Base-by-base conservation (phyloP, 2,888 invertebrate species). In the Sarcophaga rosellei region DNA sequence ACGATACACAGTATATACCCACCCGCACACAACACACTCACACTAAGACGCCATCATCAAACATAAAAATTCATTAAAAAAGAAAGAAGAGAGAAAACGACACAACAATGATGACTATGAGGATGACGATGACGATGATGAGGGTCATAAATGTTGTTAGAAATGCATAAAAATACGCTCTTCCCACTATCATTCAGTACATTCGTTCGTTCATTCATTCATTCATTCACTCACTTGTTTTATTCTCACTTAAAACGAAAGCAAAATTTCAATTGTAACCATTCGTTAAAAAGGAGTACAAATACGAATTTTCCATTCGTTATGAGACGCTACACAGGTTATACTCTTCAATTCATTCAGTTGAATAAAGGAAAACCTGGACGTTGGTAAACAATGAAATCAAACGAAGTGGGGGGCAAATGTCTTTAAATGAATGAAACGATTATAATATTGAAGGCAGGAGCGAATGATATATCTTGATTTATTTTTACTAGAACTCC, bases 141-240 rank as follows among this genome's bases (percentile, higher is more conserved):
- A 87, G 84, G 84, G 85, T 87, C 84, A 85, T 87, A 82, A 87
- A 87, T 85, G 87, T 82, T 85, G 62, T 73, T 73, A 73, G 87
- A 85, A 85, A 85, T 87, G 87, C 86, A 86, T 84, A 86, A 84
- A 85, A 86, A 86, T 78, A 75, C 70, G 44, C 76, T 63, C 35
- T 10, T 35, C 8, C 35, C 10, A 35, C 35, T 10, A 35, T 53
- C 53, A 53, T 53, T 53, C 53, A n/a, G 10, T 44, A 17, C 74
- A 78, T 68, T 63, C 73, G 21, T 44, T 44, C 68, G 61, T 73
- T 59, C 20, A 17, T 73, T 53, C 66, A 35, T 35, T 5, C 35
- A 35, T 66, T 25, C 47, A 44, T 61, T 78, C 44, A 61, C n/a
- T 45, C 17, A 4, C 65, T 62, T 65, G n/a, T 68, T 80, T 69